Percentiles rank a stretch among this genome's conserved stretches.
phyloP scores from a whole-genome alignment of 2,113 vertebrate species.

The Ceyx margarethae region DNA sequence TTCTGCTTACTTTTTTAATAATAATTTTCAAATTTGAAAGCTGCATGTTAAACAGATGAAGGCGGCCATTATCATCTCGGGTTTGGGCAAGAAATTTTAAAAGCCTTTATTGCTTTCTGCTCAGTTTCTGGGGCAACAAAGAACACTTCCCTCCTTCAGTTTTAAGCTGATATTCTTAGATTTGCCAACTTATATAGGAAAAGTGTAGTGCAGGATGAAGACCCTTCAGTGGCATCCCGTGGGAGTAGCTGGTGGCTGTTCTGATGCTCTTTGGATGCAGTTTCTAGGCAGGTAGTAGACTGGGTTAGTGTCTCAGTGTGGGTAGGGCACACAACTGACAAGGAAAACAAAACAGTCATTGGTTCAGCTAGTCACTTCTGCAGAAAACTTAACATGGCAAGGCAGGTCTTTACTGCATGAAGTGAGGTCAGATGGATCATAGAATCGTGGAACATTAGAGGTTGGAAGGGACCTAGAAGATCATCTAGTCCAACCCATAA shows the following conservation, averaged over 20 bases:
- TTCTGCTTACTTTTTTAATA: background rate
- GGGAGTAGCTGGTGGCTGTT: rapidly evolving
- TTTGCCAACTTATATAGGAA: background rate
- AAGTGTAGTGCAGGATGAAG: background rate
- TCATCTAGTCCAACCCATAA: too few relatives aligned
- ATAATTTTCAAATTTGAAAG: background rate
- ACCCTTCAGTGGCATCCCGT: background rate
- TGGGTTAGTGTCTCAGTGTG: background rate
- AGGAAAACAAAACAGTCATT: background rate
- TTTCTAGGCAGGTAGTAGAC: background rate
- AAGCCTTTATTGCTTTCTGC: background rate
- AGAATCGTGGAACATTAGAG: too few relatives aligned
- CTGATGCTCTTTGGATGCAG: background rate
- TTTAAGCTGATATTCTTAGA: background rate
- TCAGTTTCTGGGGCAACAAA: background rate
- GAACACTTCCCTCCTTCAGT: background rate
- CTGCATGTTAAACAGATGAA: background rate
- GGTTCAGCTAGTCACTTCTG: background rate
- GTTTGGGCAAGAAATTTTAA: background rate
- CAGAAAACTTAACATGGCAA: background rate
- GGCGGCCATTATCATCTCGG: background rate
- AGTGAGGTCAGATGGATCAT: background rate
- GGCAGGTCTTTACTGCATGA: background rate
- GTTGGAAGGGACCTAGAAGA: too few relatives aligned
- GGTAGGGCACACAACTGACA: background rate